Conservation (phyloP, 2,113 vertebrate species). For the Cichladusa arquata region DNA sequence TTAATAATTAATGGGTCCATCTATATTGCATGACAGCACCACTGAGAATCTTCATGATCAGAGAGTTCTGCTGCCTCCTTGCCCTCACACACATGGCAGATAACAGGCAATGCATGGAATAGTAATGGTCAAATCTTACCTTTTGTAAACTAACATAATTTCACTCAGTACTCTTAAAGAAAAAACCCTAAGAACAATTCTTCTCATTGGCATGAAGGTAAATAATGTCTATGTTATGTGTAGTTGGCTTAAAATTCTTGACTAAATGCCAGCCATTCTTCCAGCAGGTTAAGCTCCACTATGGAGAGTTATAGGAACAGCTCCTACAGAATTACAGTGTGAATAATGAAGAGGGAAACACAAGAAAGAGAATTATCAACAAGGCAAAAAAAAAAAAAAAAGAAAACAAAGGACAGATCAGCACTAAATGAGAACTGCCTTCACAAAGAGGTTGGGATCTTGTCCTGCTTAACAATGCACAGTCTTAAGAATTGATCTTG, state of each 20-base stretch:
- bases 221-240: not conserved
- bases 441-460: not conserved
- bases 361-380: not conserved
- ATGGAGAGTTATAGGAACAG: not conserved
- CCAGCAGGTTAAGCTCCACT: not conserved
- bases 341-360: not conserved
- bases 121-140: not conserved
- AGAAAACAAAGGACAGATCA: not conserved
- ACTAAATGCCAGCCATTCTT: not conserved
- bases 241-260: not conserved
- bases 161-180: not conserved
- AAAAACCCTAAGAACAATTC: rapidly evolving
- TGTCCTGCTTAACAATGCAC: not conserved
- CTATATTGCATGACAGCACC: not conserved
- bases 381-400: not conserved
- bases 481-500: not conserved
- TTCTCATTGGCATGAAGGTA: not conserved
- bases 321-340: not conserved
- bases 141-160: not conserved
- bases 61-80: not conserved
- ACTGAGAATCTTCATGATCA: not conserved
- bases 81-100: rapidly evolving
- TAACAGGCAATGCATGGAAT: not conserved
- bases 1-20: not conserved
- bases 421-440: not conserved